Conservation (phyloP, 2,888 invertebrate genomes). For the Nemapogon koenigi region DNA sequence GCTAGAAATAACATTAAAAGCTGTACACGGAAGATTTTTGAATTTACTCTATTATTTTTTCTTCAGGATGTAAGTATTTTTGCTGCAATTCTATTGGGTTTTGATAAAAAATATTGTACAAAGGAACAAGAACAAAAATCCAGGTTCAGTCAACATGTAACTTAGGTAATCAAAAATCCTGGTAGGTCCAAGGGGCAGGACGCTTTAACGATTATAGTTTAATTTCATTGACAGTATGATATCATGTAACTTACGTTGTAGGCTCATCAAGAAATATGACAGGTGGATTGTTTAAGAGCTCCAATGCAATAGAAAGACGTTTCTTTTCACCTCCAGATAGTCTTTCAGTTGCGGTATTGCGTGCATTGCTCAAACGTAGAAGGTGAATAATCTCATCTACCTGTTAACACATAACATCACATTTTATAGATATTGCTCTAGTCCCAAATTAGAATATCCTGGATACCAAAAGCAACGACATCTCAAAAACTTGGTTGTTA, state of each 20-base stretch:
- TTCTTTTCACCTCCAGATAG: conserved; percentile 94
- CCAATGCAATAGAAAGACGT: conserved; percentile 90
- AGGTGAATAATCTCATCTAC: conserved; percentile 86
- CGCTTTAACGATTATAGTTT: not conserved
- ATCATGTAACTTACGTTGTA: conserved; percentile 88
- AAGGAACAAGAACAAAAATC: no score
- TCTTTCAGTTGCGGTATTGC: conserved; percentile 73
- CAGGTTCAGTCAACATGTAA: no score
- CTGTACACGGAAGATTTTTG: no score
- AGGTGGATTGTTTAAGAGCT: conserved; percentile 93
- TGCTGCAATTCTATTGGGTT: no score
- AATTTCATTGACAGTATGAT: not conserved
- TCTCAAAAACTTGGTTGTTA: no score
- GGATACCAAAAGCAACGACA: no score
- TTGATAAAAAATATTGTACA: no score
- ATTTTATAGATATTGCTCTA: conserved; percentile 9
- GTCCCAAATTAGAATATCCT: no score
- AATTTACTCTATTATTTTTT: no score
- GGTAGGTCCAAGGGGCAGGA: not conserved
- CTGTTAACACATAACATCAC: conserved; percentile 50
- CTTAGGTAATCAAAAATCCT: no score
- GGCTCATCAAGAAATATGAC: conserved; percentile 96
- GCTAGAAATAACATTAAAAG: conserved; percentile 66
- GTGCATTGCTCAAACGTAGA: conserved; percentile 75
- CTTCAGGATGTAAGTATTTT: no score